A percentile compares a stretch with the other conserved stretches of the same genome.
Evolutionary conservation across 2,888 invertebrate species (phyloP).

Genomic region (Parasteatoda lunata): DNA sequence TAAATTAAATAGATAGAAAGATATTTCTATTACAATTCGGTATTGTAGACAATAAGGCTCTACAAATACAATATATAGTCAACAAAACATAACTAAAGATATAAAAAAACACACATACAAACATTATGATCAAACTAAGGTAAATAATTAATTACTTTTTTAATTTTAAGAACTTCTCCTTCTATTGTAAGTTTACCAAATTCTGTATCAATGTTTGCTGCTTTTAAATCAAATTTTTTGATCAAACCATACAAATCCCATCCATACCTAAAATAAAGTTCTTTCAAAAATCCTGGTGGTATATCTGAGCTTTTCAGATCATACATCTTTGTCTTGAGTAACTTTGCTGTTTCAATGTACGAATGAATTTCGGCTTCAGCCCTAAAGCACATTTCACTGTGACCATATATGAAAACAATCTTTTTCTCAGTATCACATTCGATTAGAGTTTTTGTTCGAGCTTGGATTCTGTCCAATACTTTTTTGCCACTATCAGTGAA

Average conservation of each 20-base stretch:
- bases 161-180: slow-evolving; percentile 11
- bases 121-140: too few relatives aligned
- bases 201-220: slow-evolving; percentile 16
- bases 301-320: slow-evolving; percentile 28
- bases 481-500: slow-evolving; percentile 13
- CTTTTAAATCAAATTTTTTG: slow-evolving; percentile 21
- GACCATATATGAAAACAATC: slow-evolving; percentile 40
- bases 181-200: slow-evolving; percentile 20
- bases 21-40: too few relatives aligned
- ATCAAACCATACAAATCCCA: slow-evolving; percentile 38
- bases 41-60: too few relatives aligned
- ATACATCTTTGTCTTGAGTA: slow-evolving; percentile 9
- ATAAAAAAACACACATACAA: too few relatives aligned
- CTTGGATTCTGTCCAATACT: slow-evolving; percentile 18
- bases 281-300: slow-evolving; percentile 55
- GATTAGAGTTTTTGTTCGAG: slow-evolving; percentile 31
- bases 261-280: slow-evolving; percentile 43
- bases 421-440: slow-evolving; percentile 13
- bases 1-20: too few relatives aligned
- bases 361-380: slow-evolving; percentile 29
- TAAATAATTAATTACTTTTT: slow-evolving; percentile 19
- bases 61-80: too few relatives aligned
- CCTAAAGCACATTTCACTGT: neutral
- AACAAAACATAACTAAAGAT: too few relatives aligned
- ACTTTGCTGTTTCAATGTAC: neutral